Evolutionary conservation across 2,113 vertebrate genomes (phyloP).

Genomic region (Pseudopodoces humilis): DNA sequence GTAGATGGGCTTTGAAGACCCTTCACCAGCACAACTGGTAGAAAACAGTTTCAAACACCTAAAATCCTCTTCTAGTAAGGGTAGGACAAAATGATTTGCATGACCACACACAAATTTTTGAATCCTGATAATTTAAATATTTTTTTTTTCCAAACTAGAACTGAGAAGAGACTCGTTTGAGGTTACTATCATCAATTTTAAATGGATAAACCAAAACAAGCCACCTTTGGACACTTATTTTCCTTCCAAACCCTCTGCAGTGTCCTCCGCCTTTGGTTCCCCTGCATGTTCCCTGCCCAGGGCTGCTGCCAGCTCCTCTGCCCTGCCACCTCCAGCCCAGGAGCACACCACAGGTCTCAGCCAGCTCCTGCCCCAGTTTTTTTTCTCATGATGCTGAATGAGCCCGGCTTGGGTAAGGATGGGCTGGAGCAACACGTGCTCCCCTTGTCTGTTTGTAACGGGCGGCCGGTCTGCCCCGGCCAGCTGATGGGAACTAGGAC

Average conservation of each 20-base stretch:
- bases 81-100: neutral
- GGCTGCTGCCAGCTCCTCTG: neutral
- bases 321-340: neutral
- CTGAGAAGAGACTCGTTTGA: neutral
- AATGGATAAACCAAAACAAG: neutral
- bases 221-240: neutral
- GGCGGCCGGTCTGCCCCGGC: neutral
- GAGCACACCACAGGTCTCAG: fast-evolving
- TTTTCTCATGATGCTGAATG: neutral
- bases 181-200: neutral
- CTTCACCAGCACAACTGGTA: fast-evolving
- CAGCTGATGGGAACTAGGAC: slow-evolving; percentile 58
- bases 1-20: neutral
- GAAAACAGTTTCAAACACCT: neutral
- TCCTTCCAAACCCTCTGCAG: neutral
- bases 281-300: fast-evolving
- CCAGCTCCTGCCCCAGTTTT: neutral
- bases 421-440: neutral
- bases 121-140: neutral
- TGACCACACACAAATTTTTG: neutral
- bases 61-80: neutral
- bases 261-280: neutral
- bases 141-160: neutral
- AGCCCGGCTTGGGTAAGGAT: neutral
- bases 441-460: neutral